Percentiles rank a stretch among this genome's conserved stretches.
phyloP scores from a whole-genome alignment of 92 coral and sea anemone genomes.

The Siderastrea siderea region DNA sequence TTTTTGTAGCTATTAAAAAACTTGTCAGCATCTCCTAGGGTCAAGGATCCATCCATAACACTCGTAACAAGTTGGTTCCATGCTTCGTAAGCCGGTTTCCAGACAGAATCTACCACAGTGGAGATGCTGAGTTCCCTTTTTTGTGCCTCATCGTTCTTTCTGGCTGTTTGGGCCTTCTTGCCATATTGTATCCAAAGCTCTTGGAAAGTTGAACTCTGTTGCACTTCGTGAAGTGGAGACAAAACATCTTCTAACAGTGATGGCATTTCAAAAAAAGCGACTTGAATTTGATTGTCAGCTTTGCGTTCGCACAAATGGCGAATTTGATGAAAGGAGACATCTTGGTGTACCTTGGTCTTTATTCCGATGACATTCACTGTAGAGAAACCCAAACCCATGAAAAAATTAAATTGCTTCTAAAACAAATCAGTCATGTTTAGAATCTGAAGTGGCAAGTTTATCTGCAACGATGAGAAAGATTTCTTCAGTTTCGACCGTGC shows the following conservation, averaged over 20 bases:
- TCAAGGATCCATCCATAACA: conserved; percentile 38
- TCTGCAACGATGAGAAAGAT: too few relatives aligned
- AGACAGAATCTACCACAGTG: conserved; percentile 60
- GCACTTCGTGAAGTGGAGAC: conserved; percentile 36
- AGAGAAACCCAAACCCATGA: background rate
- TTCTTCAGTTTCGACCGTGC: too few relatives aligned
- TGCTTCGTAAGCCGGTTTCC: conserved; percentile 52
- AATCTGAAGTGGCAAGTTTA: background rate
- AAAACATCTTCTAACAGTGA: conserved; percentile 22
- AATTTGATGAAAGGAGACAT: conserved; percentile 28
- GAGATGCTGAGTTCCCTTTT: conserved; percentile 48
- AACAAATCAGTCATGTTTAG: background rate
- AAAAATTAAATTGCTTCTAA: background rate
- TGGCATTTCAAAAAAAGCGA: conserved; percentile 57
- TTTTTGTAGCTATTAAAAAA: conserved; percentile 38
- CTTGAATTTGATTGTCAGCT: conserved; percentile 21
- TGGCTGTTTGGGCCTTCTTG: conserved; percentile 50
- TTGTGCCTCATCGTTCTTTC: conserved; percentile 32
- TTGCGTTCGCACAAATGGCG: conserved; percentile 58
- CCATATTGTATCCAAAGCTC: conserved; percentile 72
- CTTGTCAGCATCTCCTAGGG: conserved; percentile 60
- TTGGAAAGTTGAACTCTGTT: conserved; percentile 64
- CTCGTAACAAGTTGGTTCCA: conserved; percentile 34
- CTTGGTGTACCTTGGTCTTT: conserved; percentile 8
- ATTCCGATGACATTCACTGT: conserved; percentile 18